Conservation (phyloP, 2,888 invertebrate species). For the Perdita meconis region DNA sequence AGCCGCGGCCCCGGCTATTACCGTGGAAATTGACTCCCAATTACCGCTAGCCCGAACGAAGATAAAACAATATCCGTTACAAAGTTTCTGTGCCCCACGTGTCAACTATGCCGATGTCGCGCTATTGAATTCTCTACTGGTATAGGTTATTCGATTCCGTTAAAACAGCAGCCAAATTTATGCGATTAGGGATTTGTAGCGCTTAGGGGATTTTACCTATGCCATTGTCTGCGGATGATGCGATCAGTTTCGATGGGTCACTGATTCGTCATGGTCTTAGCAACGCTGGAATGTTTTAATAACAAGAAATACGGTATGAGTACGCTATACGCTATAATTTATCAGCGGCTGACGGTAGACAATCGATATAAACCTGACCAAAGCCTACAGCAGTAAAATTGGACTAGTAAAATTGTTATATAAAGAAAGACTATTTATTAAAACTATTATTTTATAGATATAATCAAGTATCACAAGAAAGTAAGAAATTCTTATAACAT, state of each 20-base stretch:
- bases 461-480: too few relatives aligned
- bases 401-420: too few relatives aligned
- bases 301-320: too few relatives aligned
- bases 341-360: too few relatives aligned
- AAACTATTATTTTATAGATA: too few relatives aligned
- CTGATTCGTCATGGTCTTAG: too few relatives aligned
- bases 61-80: conserved; percentile 40
- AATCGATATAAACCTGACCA: too few relatives aligned
- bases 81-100: conserved; percentile 34
- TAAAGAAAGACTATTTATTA: too few relatives aligned
- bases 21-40: conserved; percentile 65
- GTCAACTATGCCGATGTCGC: conserved; percentile 40
- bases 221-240: not conserved
- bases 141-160: conserved; percentile 21
- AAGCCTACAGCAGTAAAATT: too few relatives aligned
- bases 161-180: conserved; percentile 31
- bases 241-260: not conserved
- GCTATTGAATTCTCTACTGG: conserved; percentile 17
- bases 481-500: too few relatives aligned
- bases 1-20: conserved; percentile 41
- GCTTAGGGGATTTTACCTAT: not conserved
- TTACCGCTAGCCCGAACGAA: conserved; percentile 48
- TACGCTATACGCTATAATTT: too few relatives aligned
- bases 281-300: too few relatives aligned
- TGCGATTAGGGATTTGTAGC: conserved; percentile 14